phyloP scores from a whole-genome alignment of 2,113 vertebrate genomes.

The Tupaia tana region DNA sequence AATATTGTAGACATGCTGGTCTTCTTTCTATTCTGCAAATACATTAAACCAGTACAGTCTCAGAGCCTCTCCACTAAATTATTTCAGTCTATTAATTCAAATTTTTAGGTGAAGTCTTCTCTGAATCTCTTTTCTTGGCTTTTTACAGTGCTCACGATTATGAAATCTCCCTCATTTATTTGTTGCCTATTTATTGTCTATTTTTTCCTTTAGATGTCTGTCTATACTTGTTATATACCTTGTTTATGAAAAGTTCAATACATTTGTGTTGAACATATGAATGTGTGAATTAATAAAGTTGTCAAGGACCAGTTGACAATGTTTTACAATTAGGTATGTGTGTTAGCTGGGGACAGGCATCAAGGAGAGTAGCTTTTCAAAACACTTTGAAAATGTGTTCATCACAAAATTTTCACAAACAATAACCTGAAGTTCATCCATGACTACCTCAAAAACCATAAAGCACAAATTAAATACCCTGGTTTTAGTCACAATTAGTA shows the following conservation, averaged over 20 bases:
- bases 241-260: neutral
- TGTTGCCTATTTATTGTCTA: neutral
- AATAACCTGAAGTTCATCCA: neutral
- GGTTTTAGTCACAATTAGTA: neutral
- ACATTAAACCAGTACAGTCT: neutral
- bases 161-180: neutral
- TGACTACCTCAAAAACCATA: neutral
- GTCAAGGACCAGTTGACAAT: neutral
- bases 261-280: neutral
- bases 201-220: neutral
- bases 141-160: neutral
- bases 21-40: neutral
- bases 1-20: neutral
- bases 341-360: neutral
- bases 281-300: neutral
- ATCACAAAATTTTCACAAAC: neutral
- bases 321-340: neutral
- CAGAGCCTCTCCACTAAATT: neutral
- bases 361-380: neutral
- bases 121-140: neutral
- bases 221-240: neutral
- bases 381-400: neutral
- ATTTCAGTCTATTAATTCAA: conserved; percentile 18
- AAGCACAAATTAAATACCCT: neutral
- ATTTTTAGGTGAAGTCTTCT: neutral